Conservation (phyloP, 2,888 invertebrate genomes). For the Cataglyphis livida region DNA sequence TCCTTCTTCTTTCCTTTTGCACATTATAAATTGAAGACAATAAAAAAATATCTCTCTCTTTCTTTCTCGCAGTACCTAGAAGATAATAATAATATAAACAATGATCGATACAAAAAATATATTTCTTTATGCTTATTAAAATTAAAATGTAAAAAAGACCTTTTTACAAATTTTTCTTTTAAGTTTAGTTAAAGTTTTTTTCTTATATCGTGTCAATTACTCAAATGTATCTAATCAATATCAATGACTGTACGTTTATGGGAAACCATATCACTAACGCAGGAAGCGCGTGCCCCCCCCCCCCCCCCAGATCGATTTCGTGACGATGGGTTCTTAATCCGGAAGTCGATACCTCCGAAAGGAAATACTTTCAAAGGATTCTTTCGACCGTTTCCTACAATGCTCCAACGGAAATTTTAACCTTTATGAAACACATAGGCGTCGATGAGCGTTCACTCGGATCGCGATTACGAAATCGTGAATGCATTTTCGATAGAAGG, state of each 20-base stretch:
- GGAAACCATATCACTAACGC: conserved; percentile 54
- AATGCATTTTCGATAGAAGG: conserved; percentile 24
- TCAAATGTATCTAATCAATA: conserved; percentile 6
- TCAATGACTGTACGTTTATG: conserved; percentile 26
- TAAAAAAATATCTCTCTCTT: neutral
- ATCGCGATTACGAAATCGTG: neutral
- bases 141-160: neutral
- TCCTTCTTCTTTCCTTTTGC: neutral
- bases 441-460: neutral
- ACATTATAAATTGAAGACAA: neutral
- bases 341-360: conserved; percentile 66
- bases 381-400: conserved; percentile 58
- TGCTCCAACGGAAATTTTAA: conserved; percentile 20
- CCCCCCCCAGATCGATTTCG: conserved; percentile 34
- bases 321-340: conserved; percentile 64
- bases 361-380: conserved; percentile 73
- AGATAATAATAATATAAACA: neutral
- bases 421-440: conserved; percentile 25
- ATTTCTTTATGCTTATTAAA: neutral
- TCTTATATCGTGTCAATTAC: neutral
- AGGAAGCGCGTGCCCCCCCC: conserved; percentile 40
- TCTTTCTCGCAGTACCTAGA: neutral
- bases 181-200: neutral
- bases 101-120: neutral
- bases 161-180: neutral